These are phyloP conservation scores for Caerostris extrusa DNA, from an alignment of 1,140 invertebrate species.

Conservation along the genomic window DNA sequence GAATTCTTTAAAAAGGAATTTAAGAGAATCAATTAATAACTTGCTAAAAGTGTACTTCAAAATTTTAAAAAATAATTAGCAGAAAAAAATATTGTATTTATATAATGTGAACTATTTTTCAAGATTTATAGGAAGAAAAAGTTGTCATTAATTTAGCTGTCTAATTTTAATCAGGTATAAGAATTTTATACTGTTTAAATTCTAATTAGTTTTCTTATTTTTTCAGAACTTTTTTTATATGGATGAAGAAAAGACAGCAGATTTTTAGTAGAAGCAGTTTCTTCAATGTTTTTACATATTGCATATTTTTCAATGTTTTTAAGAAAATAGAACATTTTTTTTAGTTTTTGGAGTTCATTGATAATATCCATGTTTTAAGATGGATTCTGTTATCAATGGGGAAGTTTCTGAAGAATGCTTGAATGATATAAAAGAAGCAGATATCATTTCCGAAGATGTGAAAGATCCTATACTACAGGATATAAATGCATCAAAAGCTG, in stretches of 20 bases:
- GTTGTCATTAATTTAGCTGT: too few species aligned
- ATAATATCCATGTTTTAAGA: background rate
- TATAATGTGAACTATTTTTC: too few species aligned
- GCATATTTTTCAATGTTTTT: background rate
- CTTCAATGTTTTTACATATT: background rate
- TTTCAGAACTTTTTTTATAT: background rate
- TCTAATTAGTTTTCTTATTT: background rate
- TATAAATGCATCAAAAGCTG: background rate
- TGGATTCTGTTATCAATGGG: conserved; percentile 67
- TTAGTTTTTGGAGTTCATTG: background rate
- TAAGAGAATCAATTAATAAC: too few species aligned
- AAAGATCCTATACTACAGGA: background rate
- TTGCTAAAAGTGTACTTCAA: too few species aligned
- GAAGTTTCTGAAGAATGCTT: conserved; percentile 10
- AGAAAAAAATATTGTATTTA: too few species aligned
- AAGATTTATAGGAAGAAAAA: too few species aligned
- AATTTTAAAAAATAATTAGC: too few species aligned
- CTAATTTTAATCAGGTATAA: too few species aligned
- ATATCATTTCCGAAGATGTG: background rate
- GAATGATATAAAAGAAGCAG: background rate
- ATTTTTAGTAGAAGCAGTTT: background rate
- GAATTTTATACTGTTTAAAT: background rate
- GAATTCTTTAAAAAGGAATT: too few species aligned
- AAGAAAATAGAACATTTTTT: background rate
- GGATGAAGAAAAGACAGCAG: background rate